A percentile compares a stretch with the other conserved stretches of the same genome.
These are phyloP conservation scores for Lepidocyrtoides sp. DNA, from an alignment of 2,888 invertebrate species.

Conservation along the genomic window DNA sequence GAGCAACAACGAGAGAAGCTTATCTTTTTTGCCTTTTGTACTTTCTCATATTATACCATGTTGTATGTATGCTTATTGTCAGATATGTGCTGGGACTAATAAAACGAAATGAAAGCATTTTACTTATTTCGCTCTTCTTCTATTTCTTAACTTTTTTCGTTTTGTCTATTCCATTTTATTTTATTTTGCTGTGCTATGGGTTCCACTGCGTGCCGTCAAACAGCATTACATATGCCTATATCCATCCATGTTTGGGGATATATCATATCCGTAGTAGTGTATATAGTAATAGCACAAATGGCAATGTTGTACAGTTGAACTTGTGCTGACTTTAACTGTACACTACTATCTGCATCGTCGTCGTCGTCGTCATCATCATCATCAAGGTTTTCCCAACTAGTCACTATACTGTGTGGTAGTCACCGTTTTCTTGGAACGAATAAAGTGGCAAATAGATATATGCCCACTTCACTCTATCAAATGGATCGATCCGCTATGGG, in stretches of 20 bases:
- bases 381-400: constrained; percentile 30
- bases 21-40: constrained; percentile 12
- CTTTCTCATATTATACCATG: neutral
- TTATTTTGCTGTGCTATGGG: neutral
- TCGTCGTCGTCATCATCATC: constrained; percentile 1
- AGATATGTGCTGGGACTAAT: constrained; percentile 59
- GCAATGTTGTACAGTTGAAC: neutral
- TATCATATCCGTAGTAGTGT: no score
- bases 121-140: neutral
- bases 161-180: constrained; percentile 10
- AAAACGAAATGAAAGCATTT: constrained; percentile 58
- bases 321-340: neutral
- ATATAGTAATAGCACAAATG: no score
- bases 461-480: neutral
- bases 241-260: no score
- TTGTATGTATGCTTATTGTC: neutral
- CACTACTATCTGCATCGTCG: neutral
- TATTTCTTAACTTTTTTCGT: neutral
- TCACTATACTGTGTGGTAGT: neutral
- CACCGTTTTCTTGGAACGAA: neutral
- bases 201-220: neutral
- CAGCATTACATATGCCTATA: neutral
- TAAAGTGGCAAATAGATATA: neutral
- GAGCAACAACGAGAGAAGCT: constrained; percentile 8
- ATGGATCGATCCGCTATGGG: neutral